A percentile compares a stretch with the other conserved stretches of the same genome.
These are phyloP conservation scores for Dicrurus megarhynchus DNA, from an alignment of 2,113 vertebrate genomes.

Conservation along the genomic window DNA sequence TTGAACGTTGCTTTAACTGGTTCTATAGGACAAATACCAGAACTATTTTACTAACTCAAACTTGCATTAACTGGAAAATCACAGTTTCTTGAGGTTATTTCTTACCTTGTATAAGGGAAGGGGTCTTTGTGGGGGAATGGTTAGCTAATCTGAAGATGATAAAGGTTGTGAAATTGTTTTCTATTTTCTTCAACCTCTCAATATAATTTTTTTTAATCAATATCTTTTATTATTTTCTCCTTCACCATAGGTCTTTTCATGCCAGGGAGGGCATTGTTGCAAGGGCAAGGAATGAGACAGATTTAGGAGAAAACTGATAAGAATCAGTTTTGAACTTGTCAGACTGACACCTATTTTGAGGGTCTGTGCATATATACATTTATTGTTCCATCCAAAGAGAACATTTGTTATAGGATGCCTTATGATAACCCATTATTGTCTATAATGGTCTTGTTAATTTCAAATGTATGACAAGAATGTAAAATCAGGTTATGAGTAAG, in stretches of 20 bases:
- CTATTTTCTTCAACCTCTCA: neutral
- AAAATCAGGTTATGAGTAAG: neutral
- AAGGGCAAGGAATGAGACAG: neutral
- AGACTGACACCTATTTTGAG: neutral
- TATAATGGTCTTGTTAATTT: neutral
- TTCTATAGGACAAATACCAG: neutral
- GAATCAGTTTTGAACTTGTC: neutral
- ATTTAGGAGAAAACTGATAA: neutral
- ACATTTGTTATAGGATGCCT: neutral
- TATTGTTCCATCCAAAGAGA: neutral
- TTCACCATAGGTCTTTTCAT: neutral
- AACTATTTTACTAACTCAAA: neutral
- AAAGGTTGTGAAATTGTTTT: neutral
- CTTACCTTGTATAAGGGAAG: neutral
- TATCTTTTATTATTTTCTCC: neutral
- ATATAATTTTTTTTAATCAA: neutral
- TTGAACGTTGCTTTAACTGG: neutral
- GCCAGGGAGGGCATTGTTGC: neutral
- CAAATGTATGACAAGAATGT: neutral
- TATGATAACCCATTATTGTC: neutral
- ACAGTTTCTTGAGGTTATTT: neutral
- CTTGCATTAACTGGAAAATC: neutral
- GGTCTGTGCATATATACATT: neutral
- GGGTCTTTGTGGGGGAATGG: neutral
- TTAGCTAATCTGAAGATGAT: neutral